A percentile compares a stretch with the other conserved stretches of the same genome.
phyloP scores from a whole-genome alignment of 2,113 vertebrate genomes.

The Corythoichthys intestinalis region DNA sequence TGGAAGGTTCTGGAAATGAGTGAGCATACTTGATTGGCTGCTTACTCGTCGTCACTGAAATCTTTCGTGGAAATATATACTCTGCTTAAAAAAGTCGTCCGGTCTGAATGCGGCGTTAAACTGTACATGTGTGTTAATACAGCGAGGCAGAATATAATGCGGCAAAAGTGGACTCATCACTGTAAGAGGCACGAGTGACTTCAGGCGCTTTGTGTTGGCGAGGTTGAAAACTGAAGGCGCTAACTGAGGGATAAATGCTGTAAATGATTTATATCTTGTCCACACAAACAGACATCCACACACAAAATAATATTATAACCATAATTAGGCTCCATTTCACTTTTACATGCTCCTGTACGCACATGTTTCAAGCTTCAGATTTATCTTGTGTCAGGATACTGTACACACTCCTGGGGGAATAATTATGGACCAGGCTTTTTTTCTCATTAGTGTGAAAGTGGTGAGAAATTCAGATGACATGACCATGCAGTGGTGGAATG shows the following conservation, averaged over 20 bases:
- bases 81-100: no score
- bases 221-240: constrained; percentile 21
- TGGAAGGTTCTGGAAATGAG: no score
- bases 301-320: constrained; percentile 22
- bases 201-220: constrained; percentile 32
- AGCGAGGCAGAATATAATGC: constrained; percentile 11
- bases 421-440: constrained; percentile 60
- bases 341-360: constrained; percentile 15
- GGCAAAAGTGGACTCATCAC: constrained; percentile 46
- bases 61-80: no score
- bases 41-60: no score
- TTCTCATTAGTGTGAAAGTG: constrained; percentile 65
- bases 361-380: constrained; percentile 34
- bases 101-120: constrained; percentile 2
- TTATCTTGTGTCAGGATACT: constrained; percentile 5
- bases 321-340: constrained; percentile 15
- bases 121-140: constrained; percentile 22
- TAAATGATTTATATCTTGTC: constrained; percentile 39
- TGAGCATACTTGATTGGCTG: no score
- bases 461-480: constrained; percentile 35
- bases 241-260: constrained; percentile 44
- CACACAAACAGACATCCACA: constrained; percentile 9
- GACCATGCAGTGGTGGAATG: background rate
- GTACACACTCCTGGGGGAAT: constrained; percentile 55
- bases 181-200: constrained; percentile 25